phyloP scores from a whole-genome alignment of 37 sponge, comb jelly and placozoan species.

The Theonella swinhoei region DNA sequence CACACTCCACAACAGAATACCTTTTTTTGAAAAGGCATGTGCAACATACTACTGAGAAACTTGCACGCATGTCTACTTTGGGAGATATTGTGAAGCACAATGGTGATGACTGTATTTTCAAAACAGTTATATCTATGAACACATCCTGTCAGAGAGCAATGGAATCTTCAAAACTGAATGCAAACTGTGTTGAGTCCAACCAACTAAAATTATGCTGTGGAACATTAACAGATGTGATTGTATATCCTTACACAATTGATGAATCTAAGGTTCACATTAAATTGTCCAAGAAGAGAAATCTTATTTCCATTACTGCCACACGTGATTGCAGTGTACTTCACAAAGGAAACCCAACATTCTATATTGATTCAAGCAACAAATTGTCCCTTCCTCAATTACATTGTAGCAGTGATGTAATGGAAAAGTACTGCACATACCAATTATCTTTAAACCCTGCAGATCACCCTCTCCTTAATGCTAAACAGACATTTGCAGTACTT shows the following conservation, averaged over 20 bases:
- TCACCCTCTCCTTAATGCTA: background rate
- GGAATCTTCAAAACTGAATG: background rate
- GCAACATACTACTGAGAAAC: background rate
- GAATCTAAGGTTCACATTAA: background rate
- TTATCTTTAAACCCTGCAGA: background rate
- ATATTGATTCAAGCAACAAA: background rate
- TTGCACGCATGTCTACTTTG: background rate
- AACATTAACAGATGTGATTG: background rate
- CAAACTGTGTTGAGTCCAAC: background rate
- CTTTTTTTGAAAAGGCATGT: background rate
- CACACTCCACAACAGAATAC: background rate
- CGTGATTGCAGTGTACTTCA: background rate
- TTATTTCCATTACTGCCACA: background rate
- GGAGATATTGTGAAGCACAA: background rate
- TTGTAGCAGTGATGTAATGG: background rate
- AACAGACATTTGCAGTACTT: background rate
- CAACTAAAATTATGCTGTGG: slow-evolving; percentile 5
- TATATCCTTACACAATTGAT: slow-evolving; percentile 28
- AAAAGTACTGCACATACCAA: background rate
- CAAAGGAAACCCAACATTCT: background rate
- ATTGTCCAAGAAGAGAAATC: background rate
- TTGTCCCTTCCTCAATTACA: background rate
- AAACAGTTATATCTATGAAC: background rate
- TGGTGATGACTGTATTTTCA: slow-evolving; percentile 7
- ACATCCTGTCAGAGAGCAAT: background rate